Evolutionary conservation across 2,888 invertebrate species (phyloP).

Genomic region (Polyploca ridens): DNA sequence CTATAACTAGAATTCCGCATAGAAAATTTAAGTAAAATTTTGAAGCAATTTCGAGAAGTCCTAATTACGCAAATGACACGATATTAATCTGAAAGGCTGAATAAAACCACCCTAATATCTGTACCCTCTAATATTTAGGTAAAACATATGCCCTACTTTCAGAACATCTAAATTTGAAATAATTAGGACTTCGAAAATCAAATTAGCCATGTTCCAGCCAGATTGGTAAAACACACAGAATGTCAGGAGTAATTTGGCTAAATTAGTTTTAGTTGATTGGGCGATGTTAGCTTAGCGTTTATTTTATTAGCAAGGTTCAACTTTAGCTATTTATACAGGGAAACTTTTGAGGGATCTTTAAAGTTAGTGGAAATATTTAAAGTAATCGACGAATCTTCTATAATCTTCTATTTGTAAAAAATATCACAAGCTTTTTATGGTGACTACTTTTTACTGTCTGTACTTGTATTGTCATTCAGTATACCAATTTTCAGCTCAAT

Average conservation of each 20-base stretch:
- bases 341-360: neutral
- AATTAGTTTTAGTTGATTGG: slow-evolving; percentile 8
- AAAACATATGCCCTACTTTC: neutral
- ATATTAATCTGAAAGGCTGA: too few species aligned
- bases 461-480: too few species aligned
- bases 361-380: too few species aligned
- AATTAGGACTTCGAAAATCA: slow-evolving; percentile 4
- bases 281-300: neutral
- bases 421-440: too few species aligned
- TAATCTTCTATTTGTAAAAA: too few species aligned
- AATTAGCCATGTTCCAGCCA: neutral
- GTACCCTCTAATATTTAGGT: neutral
- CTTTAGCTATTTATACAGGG: neutral
- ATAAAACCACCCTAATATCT: neutral
- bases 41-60: too few species aligned
- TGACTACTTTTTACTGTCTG: too few species aligned
- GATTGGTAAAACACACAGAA: slow-evolving; percentile 8
- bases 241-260: neutral
- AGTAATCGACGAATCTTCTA: too few species aligned
- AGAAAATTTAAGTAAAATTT: too few species aligned
- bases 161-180: neutral
- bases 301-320: neutral
- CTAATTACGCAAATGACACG: too few species aligned
- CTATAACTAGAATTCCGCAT: too few species aligned
- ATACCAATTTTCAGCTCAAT: too few species aligned